Conservation (phyloP, 2,888 invertebrate genomes). For the Stenichneumon culpator region DNA sequence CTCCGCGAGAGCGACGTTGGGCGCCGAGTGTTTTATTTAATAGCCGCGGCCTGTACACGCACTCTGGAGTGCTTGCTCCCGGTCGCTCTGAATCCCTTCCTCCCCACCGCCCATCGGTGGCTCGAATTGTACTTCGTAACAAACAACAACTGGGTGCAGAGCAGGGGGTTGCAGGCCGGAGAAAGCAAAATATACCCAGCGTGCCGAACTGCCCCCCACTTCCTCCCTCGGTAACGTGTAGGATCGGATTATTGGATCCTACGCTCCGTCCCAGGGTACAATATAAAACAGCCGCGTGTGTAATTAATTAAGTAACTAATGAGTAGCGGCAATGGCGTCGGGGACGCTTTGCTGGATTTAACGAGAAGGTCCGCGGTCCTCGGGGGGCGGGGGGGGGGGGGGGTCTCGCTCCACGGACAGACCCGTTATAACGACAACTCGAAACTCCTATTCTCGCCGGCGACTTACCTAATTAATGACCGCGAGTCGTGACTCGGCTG, state of each 20-base stretch:
- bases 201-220: not conserved
- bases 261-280: conserved; percentile 71
- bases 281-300: conserved; percentile 79
- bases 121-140: conserved; percentile 81
- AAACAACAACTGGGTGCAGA: conserved; percentile 76
- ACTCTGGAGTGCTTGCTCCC: conserved; percentile 39
- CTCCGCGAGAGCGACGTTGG: conserved; percentile 79
- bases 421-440: conserved; percentile 48
- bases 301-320: conserved; percentile 82
- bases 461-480: conserved; percentile 45
- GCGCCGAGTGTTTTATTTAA: conserved; percentile 81
- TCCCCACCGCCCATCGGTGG: conserved; percentile 1
- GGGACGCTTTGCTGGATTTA: conserved; percentile 69
- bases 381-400: too few species aligned
- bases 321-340: conserved; percentile 66
- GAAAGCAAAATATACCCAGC: conserved; percentile 1
- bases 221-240: conserved; percentile 73
- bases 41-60: conserved; percentile 79
- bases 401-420: not conserved
- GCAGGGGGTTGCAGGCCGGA: not conserved
- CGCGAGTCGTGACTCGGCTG: conserved; percentile 47
- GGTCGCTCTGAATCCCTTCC: conserved; percentile 30
- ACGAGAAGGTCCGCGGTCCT: conserved; percentile 57
- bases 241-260: conserved; percentile 81
- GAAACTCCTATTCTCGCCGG: conserved; percentile 44